Base-by-base conservation (phyloP, 2,797 vertebrate genomes). In the Bradypodion ventrale region DNA sequence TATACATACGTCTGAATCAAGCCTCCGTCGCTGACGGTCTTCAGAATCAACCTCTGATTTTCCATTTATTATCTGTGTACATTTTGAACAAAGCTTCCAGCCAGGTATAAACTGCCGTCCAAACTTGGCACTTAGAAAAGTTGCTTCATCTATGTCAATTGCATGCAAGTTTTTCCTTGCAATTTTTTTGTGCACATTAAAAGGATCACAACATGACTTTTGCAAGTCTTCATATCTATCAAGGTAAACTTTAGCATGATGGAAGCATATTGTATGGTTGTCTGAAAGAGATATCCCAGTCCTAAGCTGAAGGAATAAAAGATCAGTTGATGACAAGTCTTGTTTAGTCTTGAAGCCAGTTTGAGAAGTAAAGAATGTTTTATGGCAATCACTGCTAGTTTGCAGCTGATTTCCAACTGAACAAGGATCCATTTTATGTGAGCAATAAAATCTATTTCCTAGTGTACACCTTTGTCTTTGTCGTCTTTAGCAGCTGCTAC, bases 71-170 rank as follows among this genome's bases (percentile, higher is more conserved):
- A 97, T 95, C 89, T 95, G 95, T 86, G 94, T 95, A 56, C 96
- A 97, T 25, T 96, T 96, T 88, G 94, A 93, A 88, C 96, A 97
- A 80, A 96, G 95, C 52, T 97, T 96, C 96, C 96, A 97, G 65
- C 96, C 96, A 88, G 96, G 96, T 42, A 96, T 95, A 86, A 97
- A 96, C 70, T 96, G 95, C 42, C 95, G 94, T 85, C 95, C 94
- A 86, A 96, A 96, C 89, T 95, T 96, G 86, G 95, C 95, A 56
- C 94, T 96, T 35, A 97, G 90, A 82, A 96, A 95, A 90, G 95
- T 84, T 70, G 95, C 94, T 25, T 96, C 96, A 80, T 96, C 95
- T 75, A 96, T 93, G 75, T 96, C 96, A 82, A 97, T 95, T 0
- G 94, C 91, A 85, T 95, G 90, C 73, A 97, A 88, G 84, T 89